These are phyloP conservation scores for Macroglossus sobrinus DNA, from an alignment of 2,113 vertebrate species.

Conservation along the genomic window DNA sequence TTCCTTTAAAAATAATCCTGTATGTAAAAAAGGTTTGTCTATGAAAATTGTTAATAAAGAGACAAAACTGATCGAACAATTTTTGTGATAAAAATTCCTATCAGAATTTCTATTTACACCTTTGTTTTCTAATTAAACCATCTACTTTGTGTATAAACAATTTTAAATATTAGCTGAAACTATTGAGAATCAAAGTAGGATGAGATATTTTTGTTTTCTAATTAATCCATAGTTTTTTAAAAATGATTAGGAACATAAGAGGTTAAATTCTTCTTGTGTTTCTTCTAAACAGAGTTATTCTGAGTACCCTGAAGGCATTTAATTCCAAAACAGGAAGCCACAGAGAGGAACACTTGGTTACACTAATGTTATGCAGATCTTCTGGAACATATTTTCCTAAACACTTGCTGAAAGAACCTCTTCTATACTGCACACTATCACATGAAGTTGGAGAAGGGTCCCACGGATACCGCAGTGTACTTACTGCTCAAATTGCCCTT, in stretches of 20 bases:
- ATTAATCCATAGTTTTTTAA: conserved; percentile 32
- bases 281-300: conserved; percentile 84
- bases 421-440: conserved; percentile 62
- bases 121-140: conserved; percentile 64
- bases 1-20: conserved; percentile 27
- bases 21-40: background rate
- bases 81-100: conserved; percentile 14
- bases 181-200: conserved; percentile 3
- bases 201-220: conserved; percentile 32
- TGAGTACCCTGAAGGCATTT: conserved; percentile 87
- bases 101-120: background rate
- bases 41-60: conserved; percentile 31
- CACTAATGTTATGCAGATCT: conserved; percentile 90
- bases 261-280: conserved; percentile 85
- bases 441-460: conserved; percentile 66
- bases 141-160: background rate
- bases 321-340: conserved; percentile 92
- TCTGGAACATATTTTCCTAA: conserved; percentile 89
- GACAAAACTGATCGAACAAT: background rate
- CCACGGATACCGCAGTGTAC: conserved; percentile 24
- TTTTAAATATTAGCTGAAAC: conserved; percentile 21
- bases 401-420: conserved; percentile 83
- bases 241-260: conserved; percentile 74
- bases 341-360: conserved; percentile 88
- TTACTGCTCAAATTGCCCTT: conserved; percentile 50